These are phyloP conservation scores for Camponotus fellah DNA, from an alignment of 2,888 invertebrate species.

Conservation along the genomic window DNA sequence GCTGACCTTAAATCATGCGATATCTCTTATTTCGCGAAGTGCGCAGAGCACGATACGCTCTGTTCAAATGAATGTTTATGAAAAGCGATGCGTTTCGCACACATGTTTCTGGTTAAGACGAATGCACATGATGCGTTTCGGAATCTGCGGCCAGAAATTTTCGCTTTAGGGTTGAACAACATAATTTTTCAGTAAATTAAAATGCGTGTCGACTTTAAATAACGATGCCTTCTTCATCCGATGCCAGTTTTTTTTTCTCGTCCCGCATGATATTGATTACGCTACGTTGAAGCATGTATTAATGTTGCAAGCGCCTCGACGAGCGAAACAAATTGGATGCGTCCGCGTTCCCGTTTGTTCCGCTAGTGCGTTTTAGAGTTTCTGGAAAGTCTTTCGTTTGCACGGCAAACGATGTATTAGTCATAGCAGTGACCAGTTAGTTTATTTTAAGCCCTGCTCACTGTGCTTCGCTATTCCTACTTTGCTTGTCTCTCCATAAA, in stretches of 20 bases:
- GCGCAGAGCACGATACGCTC: constrained; percentile 14
- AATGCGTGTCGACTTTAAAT: not conserved
- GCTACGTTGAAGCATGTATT: constrained; percentile 62
- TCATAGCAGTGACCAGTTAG: constrained; percentile 43
- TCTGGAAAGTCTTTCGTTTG: constrained; percentile 42
- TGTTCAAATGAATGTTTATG: not conserved
- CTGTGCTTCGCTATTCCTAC: not conserved
- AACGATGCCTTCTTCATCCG: constrained; percentile 8
- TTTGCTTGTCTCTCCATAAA: not conserved
- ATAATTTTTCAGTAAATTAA: not conserved
- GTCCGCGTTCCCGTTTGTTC: constrained; percentile 30
- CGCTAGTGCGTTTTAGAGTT: constrained; percentile 51
- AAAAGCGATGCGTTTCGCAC: not conserved
- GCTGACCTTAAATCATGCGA: constrained; percentile 20
- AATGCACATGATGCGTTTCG: not conserved
- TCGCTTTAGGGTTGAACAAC: constrained; percentile 13
- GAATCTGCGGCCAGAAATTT: not conserved
- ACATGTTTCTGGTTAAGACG: not conserved
- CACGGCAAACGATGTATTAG: constrained; percentile 29
- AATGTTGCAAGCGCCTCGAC: constrained; percentile 58
- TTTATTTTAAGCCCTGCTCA: constrained; percentile 43
- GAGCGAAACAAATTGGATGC: constrained; percentile 63
- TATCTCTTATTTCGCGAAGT: constrained; percentile 27
- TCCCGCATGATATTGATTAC: constrained; percentile 66
- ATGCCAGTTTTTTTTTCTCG: constrained; percentile 18